Evolutionary conservation across 2,113 vertebrate genomes (phyloP).

Genomic region (Gambusia affinis): DNA sequence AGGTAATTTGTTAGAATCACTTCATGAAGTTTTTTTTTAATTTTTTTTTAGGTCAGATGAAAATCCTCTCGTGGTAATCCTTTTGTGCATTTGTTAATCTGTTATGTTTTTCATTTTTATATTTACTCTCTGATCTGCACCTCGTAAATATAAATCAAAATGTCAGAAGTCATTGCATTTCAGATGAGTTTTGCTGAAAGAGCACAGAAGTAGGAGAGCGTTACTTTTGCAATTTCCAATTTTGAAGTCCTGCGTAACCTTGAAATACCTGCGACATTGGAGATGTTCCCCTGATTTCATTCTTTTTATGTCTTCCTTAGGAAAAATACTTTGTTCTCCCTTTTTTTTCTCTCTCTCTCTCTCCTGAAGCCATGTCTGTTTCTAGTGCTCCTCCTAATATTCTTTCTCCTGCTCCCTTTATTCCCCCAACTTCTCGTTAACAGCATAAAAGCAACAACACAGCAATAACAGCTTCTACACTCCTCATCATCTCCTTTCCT

Average conservation of each 20-base stretch:
- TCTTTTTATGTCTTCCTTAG: not conserved
- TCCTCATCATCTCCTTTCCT: not conserved
- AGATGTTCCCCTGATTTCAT: not conserved
- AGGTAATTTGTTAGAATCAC: not conserved
- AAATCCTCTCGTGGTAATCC: not conserved
- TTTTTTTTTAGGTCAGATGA: not conserved
- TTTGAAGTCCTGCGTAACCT: not conserved
- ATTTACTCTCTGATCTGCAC: constrained; percentile 6
- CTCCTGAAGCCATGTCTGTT: constrained; percentile 16
- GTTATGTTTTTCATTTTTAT: not conserved
- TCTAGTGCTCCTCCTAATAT: constrained; percentile 13
- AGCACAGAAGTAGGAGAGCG: not conserved
- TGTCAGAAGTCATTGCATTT: not conserved
- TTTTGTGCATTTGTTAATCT: not conserved
- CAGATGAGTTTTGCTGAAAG: not conserved
- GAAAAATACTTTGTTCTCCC: not conserved
- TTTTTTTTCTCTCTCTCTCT: not conserved
- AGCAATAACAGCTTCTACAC: constrained; percentile 14
- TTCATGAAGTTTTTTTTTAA: not conserved
- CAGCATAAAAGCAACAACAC: constrained; percentile 5
- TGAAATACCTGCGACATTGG: not conserved
- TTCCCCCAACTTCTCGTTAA: constrained; percentile 7
- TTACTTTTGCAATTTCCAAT: not conserved
- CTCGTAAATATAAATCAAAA: not conserved
- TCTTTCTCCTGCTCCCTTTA: not conserved